These are phyloP conservation scores for Epizoanthus fatuus DNA, from an alignment of 92 coral and sea anemone species.

Conservation along the genomic window DNA sequence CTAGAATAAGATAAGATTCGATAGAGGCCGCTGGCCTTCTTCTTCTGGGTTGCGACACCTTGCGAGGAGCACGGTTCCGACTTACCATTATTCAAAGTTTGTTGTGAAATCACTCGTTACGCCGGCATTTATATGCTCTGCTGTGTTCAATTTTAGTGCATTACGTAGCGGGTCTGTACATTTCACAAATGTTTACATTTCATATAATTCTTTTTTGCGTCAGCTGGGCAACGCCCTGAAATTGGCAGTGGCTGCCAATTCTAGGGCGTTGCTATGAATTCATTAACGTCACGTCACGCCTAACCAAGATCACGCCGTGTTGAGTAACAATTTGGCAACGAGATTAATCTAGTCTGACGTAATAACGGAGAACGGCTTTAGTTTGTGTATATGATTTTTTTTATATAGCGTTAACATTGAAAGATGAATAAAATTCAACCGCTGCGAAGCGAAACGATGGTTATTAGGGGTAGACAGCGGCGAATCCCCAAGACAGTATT, in stretches of 20 bases:
- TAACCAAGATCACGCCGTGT: conserved; percentile 36
- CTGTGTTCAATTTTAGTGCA: conserved; percentile 49
- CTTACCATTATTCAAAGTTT: conserved; percentile 44
- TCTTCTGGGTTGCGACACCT: conserved; percentile 42
- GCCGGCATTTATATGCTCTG: conserved; percentile 50
- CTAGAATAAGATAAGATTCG: conserved; percentile 27
- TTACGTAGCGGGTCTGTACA: conserved; percentile 39
- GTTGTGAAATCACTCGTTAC: conserved; percentile 43
- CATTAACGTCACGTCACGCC: conserved; percentile 34
- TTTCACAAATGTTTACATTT: conserved; percentile 43
- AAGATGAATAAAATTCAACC: conserved; percentile 30
- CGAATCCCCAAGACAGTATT: conserved; percentile 30
- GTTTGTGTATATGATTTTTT: conserved; percentile 22
- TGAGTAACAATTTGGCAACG: conserved; percentile 23
- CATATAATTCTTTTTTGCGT: conserved; percentile 27
- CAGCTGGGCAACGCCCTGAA: conserved; percentile 34
- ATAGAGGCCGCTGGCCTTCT: conserved; percentile 30
- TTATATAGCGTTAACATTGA: conserved; percentile 8
- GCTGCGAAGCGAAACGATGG: conserved; percentile 30
- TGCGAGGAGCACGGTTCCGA: conserved; percentile 30
- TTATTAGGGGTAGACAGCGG: conserved; percentile 22
- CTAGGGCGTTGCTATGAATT: conserved; percentile 32
- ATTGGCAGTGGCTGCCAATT: conserved; percentile 22
- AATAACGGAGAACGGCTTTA: conserved; percentile 24
- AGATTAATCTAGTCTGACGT: conserved; percentile 31